Conservation (phyloP, 2,113 vertebrate genomes). For the Oreochromis spilurus region DNA sequence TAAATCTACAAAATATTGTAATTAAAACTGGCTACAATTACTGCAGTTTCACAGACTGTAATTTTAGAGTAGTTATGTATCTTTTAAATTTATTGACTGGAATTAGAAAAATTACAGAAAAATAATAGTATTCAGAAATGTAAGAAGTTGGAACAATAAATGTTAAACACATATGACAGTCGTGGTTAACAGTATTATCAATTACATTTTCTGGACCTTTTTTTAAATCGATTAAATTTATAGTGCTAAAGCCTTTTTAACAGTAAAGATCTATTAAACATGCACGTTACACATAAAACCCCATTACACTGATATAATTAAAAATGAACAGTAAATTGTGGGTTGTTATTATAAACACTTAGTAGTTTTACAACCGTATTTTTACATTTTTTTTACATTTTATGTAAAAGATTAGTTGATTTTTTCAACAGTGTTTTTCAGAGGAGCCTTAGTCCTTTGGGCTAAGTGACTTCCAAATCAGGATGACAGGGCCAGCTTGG, state of each 20-base stretch:
- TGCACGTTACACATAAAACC: not conserved
- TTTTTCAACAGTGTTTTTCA: conserved; percentile 11
- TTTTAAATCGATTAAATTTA: fast-evolving
- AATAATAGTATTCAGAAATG: not conserved
- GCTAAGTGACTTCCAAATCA: conserved; percentile 35
- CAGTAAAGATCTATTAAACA: not conserved
- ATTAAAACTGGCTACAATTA: not conserved
- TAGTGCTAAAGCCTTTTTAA: not conserved
- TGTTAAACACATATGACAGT: not conserved
- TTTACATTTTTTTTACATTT: not conserved
- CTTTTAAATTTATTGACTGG: not conserved
- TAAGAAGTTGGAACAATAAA: not conserved
- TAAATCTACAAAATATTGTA: not conserved
- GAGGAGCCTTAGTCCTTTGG: conserved; percentile 28
- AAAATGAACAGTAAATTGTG: not conserved
- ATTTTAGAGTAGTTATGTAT: not conserved
- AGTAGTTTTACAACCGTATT: not conserved
- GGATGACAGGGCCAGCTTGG: conserved; percentile 22
- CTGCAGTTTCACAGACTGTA: not conserved
- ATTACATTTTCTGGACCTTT: not conserved
- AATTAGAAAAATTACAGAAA: not conserved
- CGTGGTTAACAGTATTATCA: not conserved
- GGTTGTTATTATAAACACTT: not conserved
- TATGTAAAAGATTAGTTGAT: not conserved
- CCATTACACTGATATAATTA: not conserved